phyloP scores from a whole-genome alignment of 2,797 vertebrate genomes.

The Sternotherus odoratus region DNA sequence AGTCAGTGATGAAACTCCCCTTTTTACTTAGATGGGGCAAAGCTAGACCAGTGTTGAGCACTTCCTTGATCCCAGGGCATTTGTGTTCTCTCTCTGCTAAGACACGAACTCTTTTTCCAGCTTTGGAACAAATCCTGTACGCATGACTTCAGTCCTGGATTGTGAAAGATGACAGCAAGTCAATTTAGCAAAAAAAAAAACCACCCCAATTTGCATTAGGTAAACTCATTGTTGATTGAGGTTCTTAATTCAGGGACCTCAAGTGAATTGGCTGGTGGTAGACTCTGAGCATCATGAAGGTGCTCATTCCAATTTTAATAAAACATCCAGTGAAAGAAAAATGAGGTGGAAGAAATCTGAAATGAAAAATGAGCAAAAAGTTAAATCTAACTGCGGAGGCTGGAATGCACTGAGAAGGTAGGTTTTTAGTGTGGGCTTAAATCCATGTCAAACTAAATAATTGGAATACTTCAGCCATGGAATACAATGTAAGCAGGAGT shows the following conservation, averaged over 20 bases:
- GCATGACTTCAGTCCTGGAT: neutral
- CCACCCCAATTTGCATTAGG: neutral
- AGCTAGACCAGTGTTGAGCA: neutral
- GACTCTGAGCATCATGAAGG: neutral
- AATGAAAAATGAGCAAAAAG: neutral
- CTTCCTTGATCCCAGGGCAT: neutral
- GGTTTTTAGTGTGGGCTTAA: neutral
- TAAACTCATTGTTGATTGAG: neutral
- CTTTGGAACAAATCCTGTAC: neutral
- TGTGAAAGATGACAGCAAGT: neutral
- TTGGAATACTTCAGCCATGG: neutral
- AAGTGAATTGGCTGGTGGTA: neutral
- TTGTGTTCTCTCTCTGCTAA: neutral
- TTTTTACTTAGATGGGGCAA: neutral
- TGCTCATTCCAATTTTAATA: slow-evolving; percentile 1
- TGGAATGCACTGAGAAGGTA: neutral
- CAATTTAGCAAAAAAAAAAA: neutral
- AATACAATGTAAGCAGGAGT: accelerated
- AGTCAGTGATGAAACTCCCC: neutral
- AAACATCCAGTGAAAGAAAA: neutral
- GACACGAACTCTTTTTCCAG: neutral
- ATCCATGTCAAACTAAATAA: neutral
- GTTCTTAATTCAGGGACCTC: neutral
- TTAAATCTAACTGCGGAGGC: neutral
- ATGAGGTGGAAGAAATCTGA: neutral